Conservation (phyloP, 2,888 invertebrate species). For the Nowickia ferox region DNA sequence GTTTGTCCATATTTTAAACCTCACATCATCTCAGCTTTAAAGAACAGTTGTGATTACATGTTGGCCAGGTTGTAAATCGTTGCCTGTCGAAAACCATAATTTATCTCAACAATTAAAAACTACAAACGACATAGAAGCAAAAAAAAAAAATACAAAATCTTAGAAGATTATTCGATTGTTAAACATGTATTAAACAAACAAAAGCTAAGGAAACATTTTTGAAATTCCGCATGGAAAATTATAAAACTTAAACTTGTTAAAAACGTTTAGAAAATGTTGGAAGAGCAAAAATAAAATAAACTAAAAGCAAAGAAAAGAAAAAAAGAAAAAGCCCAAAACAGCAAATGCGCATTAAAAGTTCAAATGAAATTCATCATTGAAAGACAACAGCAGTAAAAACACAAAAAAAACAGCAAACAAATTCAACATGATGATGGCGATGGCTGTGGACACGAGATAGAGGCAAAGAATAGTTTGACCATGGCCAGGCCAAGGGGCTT, state of each 20-base stretch:
- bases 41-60: conserved; percentile 18
- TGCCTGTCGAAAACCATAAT: conserved; percentile 34
- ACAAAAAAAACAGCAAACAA: conserved; percentile 34
- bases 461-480: conserved; percentile 38
- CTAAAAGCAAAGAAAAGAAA: neutral
- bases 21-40: neutral
- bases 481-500: conserved; percentile 20
- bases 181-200: conserved; percentile 50
- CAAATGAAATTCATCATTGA: conserved; percentile 68
- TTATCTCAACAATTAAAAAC: conserved; percentile 48
- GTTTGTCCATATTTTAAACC: neutral
- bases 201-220: conserved; percentile 60
- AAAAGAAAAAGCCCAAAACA: conserved; percentile 39
- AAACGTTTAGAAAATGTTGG: conserved; percentile 43
- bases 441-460: conserved; percentile 37
- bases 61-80: neutral
- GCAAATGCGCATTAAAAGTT: conserved; percentile 67
- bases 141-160: neutral
- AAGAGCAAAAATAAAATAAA: conserved; percentile 19
- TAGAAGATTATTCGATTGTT: conserved; percentile 23
- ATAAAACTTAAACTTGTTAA: conserved; percentile 61
- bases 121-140: conserved; percentile 20
- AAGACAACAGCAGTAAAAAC: conserved; percentile 12
- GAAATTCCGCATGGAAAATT: conserved; percentile 60
- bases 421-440: conserved; percentile 44